Evolutionary conservation across 2,113 vertebrate genomes (phyloP).

Genomic region (Genyomyrus donnyi): DNA sequence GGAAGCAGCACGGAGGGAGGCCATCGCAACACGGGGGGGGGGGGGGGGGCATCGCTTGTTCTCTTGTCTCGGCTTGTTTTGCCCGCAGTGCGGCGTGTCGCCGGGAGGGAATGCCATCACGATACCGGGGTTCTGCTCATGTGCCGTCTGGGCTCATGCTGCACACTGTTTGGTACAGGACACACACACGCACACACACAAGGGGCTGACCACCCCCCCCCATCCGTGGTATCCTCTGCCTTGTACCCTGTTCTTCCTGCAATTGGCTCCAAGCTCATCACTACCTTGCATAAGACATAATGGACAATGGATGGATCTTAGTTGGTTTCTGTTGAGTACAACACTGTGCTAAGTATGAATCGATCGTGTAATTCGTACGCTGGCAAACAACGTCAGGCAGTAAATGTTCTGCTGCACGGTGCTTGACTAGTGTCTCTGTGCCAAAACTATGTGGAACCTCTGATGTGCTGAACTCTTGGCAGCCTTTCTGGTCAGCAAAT

Average conservation of each 20-base stretch:
- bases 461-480: background rate
- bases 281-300: background rate
- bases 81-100: background rate
- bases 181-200: background rate
- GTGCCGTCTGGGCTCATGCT: background rate
- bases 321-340: background rate
- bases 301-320: background rate
- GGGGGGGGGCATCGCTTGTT: background rate
- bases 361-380: background rate
- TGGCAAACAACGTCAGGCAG: background rate
- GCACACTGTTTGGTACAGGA: background rate
- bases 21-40: too few relatives aligned
- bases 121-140: background rate
- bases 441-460: background rate
- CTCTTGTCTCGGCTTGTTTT: background rate
- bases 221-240: background rate
- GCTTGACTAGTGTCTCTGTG: background rate
- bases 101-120: too few relatives aligned
- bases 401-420: background rate
- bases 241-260: background rate
- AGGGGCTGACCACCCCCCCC: background rate
- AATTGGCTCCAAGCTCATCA: background rate
- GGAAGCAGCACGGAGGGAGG: slow-evolving; percentile 20
- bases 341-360: background rate
- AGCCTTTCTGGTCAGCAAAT: background rate